These are phyloP conservation scores for Drosophila neutralis DNA, from an alignment of 2,888 invertebrate species.

Conservation along the genomic window DNA sequence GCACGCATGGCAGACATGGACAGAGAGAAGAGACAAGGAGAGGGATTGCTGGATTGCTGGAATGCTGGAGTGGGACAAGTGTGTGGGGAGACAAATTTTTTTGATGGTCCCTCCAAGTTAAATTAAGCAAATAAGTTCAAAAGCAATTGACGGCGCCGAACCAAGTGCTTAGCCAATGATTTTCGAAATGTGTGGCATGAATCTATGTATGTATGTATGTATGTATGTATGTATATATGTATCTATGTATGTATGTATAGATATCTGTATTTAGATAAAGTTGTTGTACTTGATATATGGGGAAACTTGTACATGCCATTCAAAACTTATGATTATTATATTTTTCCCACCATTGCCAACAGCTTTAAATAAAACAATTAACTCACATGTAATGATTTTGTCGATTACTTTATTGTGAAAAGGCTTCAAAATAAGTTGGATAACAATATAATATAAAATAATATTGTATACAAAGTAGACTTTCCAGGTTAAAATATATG, in stretches of 20 bases:
- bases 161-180: not conserved
- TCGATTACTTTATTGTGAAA: not conserved
- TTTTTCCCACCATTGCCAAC: not conserved
- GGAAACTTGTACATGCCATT: not conserved
- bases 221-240: too few species aligned
- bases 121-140: constrained; percentile 6
- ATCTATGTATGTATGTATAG: too few species aligned
- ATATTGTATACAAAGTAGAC: not conserved
- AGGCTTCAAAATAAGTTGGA: not conserved
- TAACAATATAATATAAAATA: not conserved
- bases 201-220: not conserved
- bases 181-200: too few species aligned
- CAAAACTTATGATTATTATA: not conserved
- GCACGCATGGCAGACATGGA: not conserved
- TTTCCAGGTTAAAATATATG: not conserved
- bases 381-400: not conserved
- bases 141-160: not conserved
- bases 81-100: not conserved
- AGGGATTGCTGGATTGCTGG: not conserved
- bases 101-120: not conserved
- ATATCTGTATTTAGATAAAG: not conserved
- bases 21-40: not conserved
- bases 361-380: too few species aligned
- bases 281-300: not conserved
- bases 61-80: too few species aligned